These are phyloP conservation scores for Andrena bicolor DNA, from an alignment of 2,888 invertebrate species.

Conservation along the genomic window DNA sequence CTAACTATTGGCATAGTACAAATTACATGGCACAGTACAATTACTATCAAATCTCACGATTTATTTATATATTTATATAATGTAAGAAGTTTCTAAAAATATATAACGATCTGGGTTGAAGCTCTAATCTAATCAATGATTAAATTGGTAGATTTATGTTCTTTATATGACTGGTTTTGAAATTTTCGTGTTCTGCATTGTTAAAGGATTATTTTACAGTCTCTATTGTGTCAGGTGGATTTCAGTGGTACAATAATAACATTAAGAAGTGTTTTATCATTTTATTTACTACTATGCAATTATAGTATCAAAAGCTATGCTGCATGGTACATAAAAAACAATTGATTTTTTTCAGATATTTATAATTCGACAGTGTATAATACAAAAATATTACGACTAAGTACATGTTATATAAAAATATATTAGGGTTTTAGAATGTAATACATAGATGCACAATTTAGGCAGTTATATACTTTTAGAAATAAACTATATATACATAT, in stretches of 20 bases:
- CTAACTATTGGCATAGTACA: slow-evolving; percentile 45
- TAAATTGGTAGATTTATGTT: not conserved
- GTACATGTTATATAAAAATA: not conserved
- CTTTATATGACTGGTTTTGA: not conserved
- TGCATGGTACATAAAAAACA: slow-evolving; percentile 2
- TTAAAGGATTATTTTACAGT: not conserved
- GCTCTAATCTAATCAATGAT: not conserved
- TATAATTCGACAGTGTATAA: not conserved
- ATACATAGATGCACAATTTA: not conserved
- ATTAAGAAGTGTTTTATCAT: not conserved
- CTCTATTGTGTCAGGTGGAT: not conserved
- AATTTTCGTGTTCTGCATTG: not conserved
- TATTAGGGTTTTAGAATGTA: not conserved
- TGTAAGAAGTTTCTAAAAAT: slow-evolving; percentile 9
- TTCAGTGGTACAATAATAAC: not conserved
- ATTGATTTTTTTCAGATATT: not conserved
- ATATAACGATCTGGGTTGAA: slow-evolving; percentile 4
- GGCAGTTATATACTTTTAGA: slow-evolving; percentile 12
- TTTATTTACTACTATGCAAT: not conserved
- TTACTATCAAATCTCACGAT: slow-evolving; percentile 15
- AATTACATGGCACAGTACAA: slow-evolving; percentile 38
- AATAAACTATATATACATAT: slow-evolving; percentile 18
- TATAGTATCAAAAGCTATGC: not conserved
- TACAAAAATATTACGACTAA: slow-evolving; percentile 1
- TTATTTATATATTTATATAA: slow-evolving; percentile 36